Conservation (phyloP, 92 coral and sea anemone species). For the Umimayanthus chanpuru region DNA sequence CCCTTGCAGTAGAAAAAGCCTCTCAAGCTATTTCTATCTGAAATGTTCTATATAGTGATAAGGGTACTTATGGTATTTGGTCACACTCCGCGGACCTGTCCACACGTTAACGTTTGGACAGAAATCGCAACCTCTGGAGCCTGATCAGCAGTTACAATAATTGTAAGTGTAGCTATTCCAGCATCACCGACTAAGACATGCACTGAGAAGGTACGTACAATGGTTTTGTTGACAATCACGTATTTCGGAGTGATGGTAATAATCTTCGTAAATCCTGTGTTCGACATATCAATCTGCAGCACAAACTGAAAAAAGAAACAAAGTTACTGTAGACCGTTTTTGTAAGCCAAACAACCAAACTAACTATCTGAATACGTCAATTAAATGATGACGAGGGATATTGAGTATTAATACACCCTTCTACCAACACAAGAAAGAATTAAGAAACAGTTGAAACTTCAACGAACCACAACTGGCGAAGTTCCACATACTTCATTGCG, state of each 20-base stretch:
- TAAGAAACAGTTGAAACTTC: too few species aligned
- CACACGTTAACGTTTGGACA: too few species aligned
- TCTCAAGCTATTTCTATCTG: too few species aligned
- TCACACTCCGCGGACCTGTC: too few species aligned
- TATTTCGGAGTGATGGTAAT: conserved; percentile 91
- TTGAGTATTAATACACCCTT: too few species aligned
- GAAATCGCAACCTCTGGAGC: background rate
- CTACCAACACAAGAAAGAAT: too few species aligned
- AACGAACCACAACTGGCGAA: too few species aligned
- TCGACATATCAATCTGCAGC: conserved; percentile 87
- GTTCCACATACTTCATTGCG: too few species aligned
- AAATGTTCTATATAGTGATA: too few species aligned
- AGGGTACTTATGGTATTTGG: too few species aligned
- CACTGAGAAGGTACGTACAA: conserved; percentile 1
- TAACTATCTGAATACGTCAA: background rate
- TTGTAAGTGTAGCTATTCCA: background rate
- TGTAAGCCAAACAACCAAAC: background rate
- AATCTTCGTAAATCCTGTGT: conserved; percentile 87
- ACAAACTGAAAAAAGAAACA: conserved; percentile 67
- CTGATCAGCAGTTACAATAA: background rate
- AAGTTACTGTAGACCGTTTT: background rate
- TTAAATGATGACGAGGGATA: too few species aligned
- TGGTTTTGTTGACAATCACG: conserved; percentile 90
- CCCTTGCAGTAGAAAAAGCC: too few species aligned
- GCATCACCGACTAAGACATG: background rate